phyloP scores from a whole-genome alignment of 1,140 invertebrate genomes.

The Papilio xuthus region DNA sequence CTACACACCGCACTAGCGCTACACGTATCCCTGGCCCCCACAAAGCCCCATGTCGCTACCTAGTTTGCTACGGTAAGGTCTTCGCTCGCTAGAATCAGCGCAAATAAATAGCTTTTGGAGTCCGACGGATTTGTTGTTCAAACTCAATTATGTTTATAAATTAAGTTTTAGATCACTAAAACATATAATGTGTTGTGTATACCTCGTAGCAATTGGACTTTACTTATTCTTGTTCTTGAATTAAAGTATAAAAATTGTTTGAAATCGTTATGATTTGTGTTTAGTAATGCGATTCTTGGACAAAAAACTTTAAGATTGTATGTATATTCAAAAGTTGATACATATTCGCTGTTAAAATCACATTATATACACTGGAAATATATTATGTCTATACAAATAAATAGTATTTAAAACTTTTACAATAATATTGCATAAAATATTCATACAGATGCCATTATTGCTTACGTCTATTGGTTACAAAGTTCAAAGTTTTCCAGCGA shows the following conservation, averaged over 20 bases:
- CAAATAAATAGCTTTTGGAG: constrained; percentile 33
- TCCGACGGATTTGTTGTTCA: constrained; percentile 14
- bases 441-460: constrained; percentile 41
- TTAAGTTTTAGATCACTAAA: neutral
- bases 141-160: constrained; percentile 25
- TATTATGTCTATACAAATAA: neutral
- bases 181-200: neutral
- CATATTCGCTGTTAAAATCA: neutral
- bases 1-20: constrained; percentile 18
- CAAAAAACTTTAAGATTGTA: too few species aligned
- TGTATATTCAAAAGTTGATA: neutral
- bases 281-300: too few species aligned
- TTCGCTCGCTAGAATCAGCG: constrained; percentile 23
- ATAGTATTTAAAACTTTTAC: constrained; percentile 22
- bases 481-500: constrained; percentile 41
- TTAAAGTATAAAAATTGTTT: too few species aligned
- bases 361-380: neutral
- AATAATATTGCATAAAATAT: constrained; percentile 26
- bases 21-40: constrained; percentile 28
- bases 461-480: constrained; percentile 37
- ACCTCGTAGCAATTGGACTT: too few species aligned
- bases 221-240: too few species aligned
- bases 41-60: constrained; percentile 29
- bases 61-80: constrained; percentile 14
- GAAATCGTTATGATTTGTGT: too few species aligned